A percentile compares a stretch with the other conserved stretches of the same genome.
phyloP scores from a whole-genome alignment of 2,797 vertebrate genomes.

The Anomalospiza imberbis region DNA sequence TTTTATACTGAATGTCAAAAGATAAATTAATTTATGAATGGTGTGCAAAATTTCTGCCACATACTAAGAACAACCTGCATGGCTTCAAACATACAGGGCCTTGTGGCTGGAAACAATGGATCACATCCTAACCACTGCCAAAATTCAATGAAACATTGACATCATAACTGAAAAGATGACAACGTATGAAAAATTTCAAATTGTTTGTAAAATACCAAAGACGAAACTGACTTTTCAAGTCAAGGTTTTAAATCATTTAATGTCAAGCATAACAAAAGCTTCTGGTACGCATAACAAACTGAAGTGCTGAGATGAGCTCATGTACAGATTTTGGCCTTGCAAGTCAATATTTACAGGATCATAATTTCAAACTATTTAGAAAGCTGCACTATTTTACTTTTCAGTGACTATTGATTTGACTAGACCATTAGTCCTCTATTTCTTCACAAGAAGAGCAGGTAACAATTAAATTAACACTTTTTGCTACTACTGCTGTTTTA shows the following conservation, averaged over 20 bases:
- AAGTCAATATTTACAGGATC: neutral
- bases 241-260: neutral
- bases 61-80: neutral
- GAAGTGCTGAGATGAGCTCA: neutral
- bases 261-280: neutral
- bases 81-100: neutral
- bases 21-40: constrained; percentile 34
- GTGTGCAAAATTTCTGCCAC: neutral
- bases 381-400: neutral
- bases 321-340: neutral
- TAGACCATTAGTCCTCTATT: neutral
- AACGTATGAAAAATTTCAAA: neutral
- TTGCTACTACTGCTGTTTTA: neutral
- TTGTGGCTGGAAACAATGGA: neutral
- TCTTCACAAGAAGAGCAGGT: neutral
- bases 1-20: constrained; percentile 85
- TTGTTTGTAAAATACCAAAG: neutral
- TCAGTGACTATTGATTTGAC: neutral
- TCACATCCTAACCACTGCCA: neutral
- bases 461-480: neutral
- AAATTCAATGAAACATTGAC: neutral
- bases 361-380: neutral
- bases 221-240: neutral
- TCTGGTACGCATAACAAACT: neutral
- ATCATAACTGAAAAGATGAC: neutral